Percentiles rank a stretch among this genome's conserved stretches.
phyloP scores from a whole-genome alignment of 2,888 invertebrate genomes.

The Nemotelus pantherinus region DNA sequence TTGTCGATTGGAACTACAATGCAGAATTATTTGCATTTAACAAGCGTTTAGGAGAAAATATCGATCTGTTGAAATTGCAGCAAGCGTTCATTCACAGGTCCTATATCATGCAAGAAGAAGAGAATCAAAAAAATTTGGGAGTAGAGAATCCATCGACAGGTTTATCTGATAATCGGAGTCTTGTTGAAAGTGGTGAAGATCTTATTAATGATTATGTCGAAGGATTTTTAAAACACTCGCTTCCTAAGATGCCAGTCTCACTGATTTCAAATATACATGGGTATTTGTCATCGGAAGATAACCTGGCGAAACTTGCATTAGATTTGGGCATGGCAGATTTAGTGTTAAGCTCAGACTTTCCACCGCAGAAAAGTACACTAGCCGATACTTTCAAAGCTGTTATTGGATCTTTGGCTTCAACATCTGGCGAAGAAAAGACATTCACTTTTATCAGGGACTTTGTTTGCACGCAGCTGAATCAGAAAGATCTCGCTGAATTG shows the following conservation, averaged over 20 bases:
- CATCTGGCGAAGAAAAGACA: slow-evolving; percentile 73
- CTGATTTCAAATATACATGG: slow-evolving; percentile 75
- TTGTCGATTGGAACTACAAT: slow-evolving; percentile 87
- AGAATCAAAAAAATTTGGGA: slow-evolving; percentile 75
- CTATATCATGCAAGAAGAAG: slow-evolving; percentile 77
- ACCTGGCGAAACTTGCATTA: slow-evolving; percentile 76
- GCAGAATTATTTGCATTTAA: slow-evolving; percentile 90
- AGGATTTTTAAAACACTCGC: slow-evolving; percentile 73
- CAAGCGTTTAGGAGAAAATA: slow-evolving; percentile 84
- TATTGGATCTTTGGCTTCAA: slow-evolving; percentile 77
- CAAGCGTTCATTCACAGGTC: slow-evolving; percentile 84
- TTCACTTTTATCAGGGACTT: slow-evolving; percentile 86
- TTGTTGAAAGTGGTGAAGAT: slow-evolving; percentile 74
- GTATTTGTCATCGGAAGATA: slow-evolving; percentile 73
- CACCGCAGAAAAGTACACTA: slow-evolving; percentile 70
- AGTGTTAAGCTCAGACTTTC: slow-evolving; percentile 78
- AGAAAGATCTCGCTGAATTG: slow-evolving; percentile 84
- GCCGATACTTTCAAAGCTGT: slow-evolving; percentile 83
- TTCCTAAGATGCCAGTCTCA: slow-evolving; percentile 80
- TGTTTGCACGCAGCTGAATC: slow-evolving; percentile 84
- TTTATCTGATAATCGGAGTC: slow-evolving; percentile 73
- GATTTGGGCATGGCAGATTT: slow-evolving; percentile 87
- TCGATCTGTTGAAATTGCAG: slow-evolving; percentile 75
- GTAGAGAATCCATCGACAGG: slow-evolving; percentile 69
- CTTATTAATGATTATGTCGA: slow-evolving; percentile 74